Percentiles rank a stretch among this genome's conserved stretches.
phyloP scores from a whole-genome alignment of 2,113 vertebrate genomes.

The Lepisosteus osseus region DNA sequence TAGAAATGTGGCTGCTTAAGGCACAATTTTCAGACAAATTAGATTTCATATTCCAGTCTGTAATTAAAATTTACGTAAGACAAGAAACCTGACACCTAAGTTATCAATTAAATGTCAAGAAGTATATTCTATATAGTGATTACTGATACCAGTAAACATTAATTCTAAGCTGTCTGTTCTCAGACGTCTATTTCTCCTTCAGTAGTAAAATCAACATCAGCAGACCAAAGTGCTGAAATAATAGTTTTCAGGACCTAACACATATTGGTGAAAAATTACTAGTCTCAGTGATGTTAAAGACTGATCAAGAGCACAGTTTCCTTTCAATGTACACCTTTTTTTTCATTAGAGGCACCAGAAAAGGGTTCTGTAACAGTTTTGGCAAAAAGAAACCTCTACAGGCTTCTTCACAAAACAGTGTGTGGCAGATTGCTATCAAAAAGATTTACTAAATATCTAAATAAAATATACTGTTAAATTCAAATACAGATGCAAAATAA shows the following conservation, averaged over 20 bases:
- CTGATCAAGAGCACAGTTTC: no score
- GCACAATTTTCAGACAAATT: conserved; percentile 66
- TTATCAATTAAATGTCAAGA: conserved; percentile 32
- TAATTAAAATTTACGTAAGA: conserved; percentile 69
- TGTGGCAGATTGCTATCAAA: no score
- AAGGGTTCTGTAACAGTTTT: no score
- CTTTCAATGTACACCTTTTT: no score
- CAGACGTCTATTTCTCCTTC: conserved; percentile 50
- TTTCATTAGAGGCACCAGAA: no score
- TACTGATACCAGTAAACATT: conserved; percentile 55
- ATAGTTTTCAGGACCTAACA: conserved; percentile 36
- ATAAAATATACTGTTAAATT: no score
- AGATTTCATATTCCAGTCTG: conserved; percentile 59
- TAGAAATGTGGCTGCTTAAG: conserved; percentile 56
- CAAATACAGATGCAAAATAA: no score
- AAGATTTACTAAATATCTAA: no score
- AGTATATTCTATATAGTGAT: conserved; percentile 50
- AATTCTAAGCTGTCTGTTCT: conserved; percentile 59
- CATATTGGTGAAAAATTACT: conserved; percentile 13
- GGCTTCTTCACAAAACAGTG: no score
- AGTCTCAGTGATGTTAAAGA: no score
- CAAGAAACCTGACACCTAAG: conserved; percentile 28
- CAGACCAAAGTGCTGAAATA: conserved; percentile 29
- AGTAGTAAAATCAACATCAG: conserved; percentile 51
- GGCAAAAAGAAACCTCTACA: no score